Evolutionary conservation across 2,888 invertebrate species (phyloP).

Genomic region (Tetranychus piercei): DNA sequence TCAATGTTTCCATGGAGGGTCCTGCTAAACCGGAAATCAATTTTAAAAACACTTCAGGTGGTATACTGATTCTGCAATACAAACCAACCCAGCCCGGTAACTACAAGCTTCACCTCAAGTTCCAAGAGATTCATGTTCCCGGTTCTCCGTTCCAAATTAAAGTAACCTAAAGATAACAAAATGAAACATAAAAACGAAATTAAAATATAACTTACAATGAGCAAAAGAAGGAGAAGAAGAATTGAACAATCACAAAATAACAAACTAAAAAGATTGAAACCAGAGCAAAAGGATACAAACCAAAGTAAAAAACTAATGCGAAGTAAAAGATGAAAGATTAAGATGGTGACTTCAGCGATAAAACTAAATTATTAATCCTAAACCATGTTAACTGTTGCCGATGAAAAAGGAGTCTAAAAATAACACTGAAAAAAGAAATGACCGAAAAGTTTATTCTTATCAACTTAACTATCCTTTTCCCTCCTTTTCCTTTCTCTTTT

Average conservation of each 20-base stretch:
- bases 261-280: too few species aligned
- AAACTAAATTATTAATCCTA: too few species aligned
- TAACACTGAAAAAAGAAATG: background rate
- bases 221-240: background rate
- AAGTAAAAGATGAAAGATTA: too few species aligned
- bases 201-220: background rate
- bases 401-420: background rate
- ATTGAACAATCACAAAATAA: background rate
- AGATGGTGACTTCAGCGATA: too few species aligned
- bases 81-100: constrained; percentile 17
- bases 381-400: background rate
- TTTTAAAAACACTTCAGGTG: constrained; percentile 20
- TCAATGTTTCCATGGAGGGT: constrained; percentile 23
- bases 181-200: background rate
- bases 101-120: constrained; percentile 23
- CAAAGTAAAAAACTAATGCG: too few species aligned
- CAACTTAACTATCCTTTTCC: background rate
- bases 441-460: background rate
- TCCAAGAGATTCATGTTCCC: constrained; percentile 21
- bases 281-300: too few species aligned
- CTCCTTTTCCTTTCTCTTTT: background rate
- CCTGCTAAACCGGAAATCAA: constrained; percentile 23
- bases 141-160: constrained; percentile 22
- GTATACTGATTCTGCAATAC: constrained; percentile 20
- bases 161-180: constrained; percentile 14